Conservation (phyloP, 2,888 invertebrate genomes). For the Plusia festucae region DNA sequence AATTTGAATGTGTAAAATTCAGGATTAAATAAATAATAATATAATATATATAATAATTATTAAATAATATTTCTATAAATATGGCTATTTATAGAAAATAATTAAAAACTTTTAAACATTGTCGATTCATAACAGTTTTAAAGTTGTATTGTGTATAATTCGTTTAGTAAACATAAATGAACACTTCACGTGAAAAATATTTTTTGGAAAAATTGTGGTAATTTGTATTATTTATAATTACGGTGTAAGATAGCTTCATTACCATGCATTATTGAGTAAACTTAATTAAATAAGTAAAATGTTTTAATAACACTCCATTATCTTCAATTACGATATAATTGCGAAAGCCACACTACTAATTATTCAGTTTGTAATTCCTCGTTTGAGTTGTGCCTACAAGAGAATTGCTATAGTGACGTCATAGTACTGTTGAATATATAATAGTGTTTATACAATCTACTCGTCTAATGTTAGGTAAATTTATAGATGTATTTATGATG, state of each 20-base stretch:
- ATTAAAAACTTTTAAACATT: no score
- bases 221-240: background rate
- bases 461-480: background rate
- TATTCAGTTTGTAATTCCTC: constrained; percentile 2
- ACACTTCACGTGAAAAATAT: no score
- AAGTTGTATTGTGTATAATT: no score
- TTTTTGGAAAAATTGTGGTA: no score
- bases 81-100: no score
- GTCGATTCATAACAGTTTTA: no score
- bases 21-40: no score
- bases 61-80: no score
- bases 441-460: background rate
- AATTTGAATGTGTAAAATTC: no score
- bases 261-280: constrained; percentile 14
- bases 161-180: no score
- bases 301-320: constrained; percentile 28
- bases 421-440: background rate
- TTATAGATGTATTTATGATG: background rate
- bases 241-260: background rate
- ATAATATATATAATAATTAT: no score
- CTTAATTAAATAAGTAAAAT: constrained; percentile 30
- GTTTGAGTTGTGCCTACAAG: constrained; percentile 2
- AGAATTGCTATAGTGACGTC: background rate
- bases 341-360: constrained; percentile 10
- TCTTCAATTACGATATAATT: constrained; percentile 15